A percentile compares a stretch with the other conserved stretches of the same genome.
Evolutionary conservation across 2,797 vertebrate species (phyloP).

Genomic region (Poecilia velifera): DNA sequence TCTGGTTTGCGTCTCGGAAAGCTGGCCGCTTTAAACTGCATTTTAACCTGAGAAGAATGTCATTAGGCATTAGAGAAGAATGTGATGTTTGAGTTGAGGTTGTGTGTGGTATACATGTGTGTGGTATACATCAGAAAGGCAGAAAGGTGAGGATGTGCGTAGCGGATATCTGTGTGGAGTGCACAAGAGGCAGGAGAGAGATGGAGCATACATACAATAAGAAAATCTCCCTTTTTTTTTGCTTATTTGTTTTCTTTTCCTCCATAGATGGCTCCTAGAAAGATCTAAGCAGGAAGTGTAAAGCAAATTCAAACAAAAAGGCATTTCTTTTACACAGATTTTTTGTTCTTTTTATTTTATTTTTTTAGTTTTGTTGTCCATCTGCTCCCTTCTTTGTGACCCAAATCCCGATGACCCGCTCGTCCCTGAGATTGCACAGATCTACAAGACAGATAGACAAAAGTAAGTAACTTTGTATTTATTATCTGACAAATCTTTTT

Average conservation of each 20-base stretch:
- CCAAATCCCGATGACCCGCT: conserved; percentile 83
- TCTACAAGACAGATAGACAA: conserved; percentile 81
- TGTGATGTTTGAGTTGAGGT: not conserved
- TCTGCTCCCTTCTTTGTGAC: conserved; percentile 84
- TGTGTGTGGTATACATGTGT: not conserved
- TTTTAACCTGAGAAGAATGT: not conserved
- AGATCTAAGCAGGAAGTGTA: not conserved
- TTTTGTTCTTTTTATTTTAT: not conserved
- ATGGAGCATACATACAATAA: not conserved
- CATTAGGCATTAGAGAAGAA: not conserved
- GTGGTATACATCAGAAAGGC: not conserved
- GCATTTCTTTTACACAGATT: not conserved
- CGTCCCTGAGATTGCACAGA: conserved; percentile 81
- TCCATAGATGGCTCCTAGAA: not conserved
- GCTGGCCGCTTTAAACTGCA: not conserved
- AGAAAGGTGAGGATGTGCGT: not conserved
- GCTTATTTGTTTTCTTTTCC: not conserved
- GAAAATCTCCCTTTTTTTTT: not conserved
- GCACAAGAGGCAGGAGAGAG: not conserved
- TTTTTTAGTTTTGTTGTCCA: conserved; percentile 80
- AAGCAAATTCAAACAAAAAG: not conserved
- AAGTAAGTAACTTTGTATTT: conserved; percentile 63
- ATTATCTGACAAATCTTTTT: not conserved
- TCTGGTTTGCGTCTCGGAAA: no score
- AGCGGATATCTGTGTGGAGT: not conserved